Evolutionary conservation across 2,888 invertebrate species (phyloP).

Genomic region (Coelogynopora nodosa): DNA sequence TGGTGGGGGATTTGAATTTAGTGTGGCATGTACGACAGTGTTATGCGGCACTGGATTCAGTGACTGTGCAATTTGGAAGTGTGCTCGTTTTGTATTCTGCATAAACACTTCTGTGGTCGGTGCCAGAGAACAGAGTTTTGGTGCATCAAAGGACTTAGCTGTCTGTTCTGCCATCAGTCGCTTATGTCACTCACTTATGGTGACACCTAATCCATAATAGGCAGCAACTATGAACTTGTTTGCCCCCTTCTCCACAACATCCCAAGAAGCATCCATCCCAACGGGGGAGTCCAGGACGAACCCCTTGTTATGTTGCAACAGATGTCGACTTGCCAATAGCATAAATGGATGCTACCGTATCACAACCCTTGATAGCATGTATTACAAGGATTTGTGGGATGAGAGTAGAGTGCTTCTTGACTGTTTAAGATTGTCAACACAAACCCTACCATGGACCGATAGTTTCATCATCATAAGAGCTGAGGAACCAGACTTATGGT

Average conservation of each 20-base stretch:
- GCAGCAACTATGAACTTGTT: background rate
- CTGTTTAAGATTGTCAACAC: slow-evolving; percentile 36
- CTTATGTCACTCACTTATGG: background rate
- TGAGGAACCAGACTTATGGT: background rate
- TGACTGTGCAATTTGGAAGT: slow-evolving; percentile 14
- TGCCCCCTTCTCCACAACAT: background rate
- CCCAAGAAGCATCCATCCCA: background rate
- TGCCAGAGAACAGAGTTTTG: background rate
- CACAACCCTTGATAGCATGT: background rate
- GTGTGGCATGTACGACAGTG: slow-evolving; percentile 14
- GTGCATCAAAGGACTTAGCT: slow-evolving; percentile 6
- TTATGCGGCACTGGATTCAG: too few relatives aligned
- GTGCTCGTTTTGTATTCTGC: slow-evolving; percentile 25
- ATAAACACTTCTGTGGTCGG: slow-evolving; percentile 9
- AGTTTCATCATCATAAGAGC: slow-evolving; percentile 42
- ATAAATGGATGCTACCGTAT: slow-evolving; percentile 2
- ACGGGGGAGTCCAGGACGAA: background rate
- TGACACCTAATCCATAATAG: background rate
- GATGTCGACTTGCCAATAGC: slow-evolving; percentile 16
- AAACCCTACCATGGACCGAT: slow-evolving; percentile 37
- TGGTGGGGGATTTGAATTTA: slow-evolving; percentile 10
- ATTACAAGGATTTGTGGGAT: slow-evolving; percentile 5
- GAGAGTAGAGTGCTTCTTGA: slow-evolving; percentile 22
- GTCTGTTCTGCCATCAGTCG: background rate
- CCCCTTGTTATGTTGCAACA: slow-evolving; percentile 19